Percentiles rank a stretch among this genome's conserved stretches.
phyloP scores from a whole-genome alignment of 2,113 vertebrate genomes.

The Nyctibius bracteatus region DNA sequence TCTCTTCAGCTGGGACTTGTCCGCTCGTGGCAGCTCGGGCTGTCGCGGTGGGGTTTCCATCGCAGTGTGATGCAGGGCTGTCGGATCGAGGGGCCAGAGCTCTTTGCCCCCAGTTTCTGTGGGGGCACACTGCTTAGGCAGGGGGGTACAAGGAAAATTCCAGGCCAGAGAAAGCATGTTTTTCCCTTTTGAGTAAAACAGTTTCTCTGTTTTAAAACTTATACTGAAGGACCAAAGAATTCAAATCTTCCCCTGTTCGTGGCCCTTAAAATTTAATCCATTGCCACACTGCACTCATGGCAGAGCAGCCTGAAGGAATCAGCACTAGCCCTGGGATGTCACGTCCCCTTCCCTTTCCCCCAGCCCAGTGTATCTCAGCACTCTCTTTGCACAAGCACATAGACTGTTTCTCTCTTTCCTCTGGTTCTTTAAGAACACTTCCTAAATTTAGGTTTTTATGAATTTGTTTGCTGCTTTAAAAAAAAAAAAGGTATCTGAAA shows the following conservation, averaged over 20 bases:
- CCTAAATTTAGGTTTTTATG: slow-evolving; percentile 37
- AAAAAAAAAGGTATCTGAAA: neutral
- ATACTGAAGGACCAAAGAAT: slow-evolving; percentile 68
- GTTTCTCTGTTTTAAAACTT: slow-evolving; percentile 42
- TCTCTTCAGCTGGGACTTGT: neutral
- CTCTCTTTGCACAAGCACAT: slow-evolving; percentile 20
- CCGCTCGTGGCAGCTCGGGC: neutral
- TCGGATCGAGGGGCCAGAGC: neutral
- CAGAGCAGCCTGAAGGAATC: slow-evolving; percentile 16
- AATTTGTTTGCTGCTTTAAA: slow-evolving; percentile 48
- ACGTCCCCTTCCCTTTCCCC: neutral
- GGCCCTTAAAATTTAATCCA: neutral
- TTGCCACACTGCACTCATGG: neutral
- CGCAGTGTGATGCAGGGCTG: neutral
- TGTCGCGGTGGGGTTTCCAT: neutral
- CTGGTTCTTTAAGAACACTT: slow-evolving; percentile 47
- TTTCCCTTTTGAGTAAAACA: slow-evolving; percentile 27
- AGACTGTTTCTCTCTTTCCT: slow-evolving; percentile 7
- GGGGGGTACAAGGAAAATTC: neutral
- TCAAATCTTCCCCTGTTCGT: neutral
- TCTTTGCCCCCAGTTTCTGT: neutral
- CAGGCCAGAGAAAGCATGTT: neutral
- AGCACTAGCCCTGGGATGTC: neutral
- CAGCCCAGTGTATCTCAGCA: neutral
- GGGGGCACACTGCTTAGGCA: neutral